Evolutionary conservation across 2,888 invertebrate genomes (phyloP).

Genomic region (Shargacucullia verbasci): DNA sequence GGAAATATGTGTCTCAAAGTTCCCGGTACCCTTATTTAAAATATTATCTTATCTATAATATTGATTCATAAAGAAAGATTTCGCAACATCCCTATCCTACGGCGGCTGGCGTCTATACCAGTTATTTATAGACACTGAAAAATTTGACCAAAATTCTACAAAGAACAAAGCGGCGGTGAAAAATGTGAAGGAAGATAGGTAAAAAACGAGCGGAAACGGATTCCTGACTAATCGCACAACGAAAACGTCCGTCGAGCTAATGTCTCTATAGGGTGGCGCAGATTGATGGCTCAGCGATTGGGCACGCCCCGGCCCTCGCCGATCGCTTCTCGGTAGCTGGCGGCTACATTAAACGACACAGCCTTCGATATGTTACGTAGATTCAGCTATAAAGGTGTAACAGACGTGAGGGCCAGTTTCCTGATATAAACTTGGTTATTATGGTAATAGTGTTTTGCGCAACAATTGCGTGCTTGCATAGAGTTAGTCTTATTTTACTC

Average conservation of each 20-base stretch:
- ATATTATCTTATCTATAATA: constrained; percentile 7
- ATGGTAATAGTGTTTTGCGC: constrained; percentile 26
- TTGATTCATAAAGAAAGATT: no score
- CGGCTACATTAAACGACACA: constrained; percentile 70
- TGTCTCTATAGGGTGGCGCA: constrained; percentile 76
- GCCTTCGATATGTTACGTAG: constrained; percentile 49
- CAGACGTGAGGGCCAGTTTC: constrained; percentile 31
- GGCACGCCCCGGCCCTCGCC: constrained; percentile 68
- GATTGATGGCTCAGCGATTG: constrained; percentile 80
- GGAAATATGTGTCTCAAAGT: no score
- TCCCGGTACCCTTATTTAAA: no score
- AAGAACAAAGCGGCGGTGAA: constrained; percentile 50
- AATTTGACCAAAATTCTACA: constrained; percentile 33
- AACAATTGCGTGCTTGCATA: constrained; percentile 11
- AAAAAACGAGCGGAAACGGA: constrained; percentile 74
- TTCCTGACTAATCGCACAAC: constrained; percentile 73
- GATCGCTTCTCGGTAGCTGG: constrained; percentile 72
- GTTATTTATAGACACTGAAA: constrained; percentile 23
- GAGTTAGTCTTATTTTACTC: constrained; percentile 7
- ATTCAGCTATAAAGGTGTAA: constrained; percentile 25
- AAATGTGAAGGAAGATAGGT: constrained; percentile 54
- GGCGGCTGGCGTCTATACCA: not conserved
- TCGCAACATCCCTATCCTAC: constrained; percentile 10
- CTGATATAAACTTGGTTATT: constrained; percentile 25
- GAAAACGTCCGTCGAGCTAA: constrained; percentile 70